phyloP scores from a whole-genome alignment of 2,797 vertebrate genomes.

The Acanthis flammea region DNA sequence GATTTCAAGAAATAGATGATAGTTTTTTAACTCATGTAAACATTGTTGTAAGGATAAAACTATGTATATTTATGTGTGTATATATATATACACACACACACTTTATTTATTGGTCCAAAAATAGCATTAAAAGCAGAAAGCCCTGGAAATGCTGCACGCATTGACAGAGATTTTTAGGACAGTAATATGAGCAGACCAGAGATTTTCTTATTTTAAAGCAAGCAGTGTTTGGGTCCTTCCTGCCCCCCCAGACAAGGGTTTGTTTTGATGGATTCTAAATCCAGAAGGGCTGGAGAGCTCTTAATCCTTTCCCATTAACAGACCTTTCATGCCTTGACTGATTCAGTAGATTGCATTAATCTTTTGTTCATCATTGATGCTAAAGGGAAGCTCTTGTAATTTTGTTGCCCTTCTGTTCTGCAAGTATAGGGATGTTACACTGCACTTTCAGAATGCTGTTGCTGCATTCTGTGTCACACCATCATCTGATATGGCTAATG shows the following conservation, averaged over 20 bases:
- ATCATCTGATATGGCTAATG: background rate
- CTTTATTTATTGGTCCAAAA: background rate
- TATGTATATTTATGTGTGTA: background rate
- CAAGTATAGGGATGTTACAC: background rate
- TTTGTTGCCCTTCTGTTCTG: slow-evolving; percentile 1
- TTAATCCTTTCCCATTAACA: slow-evolving; percentile 14
- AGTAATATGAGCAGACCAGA: background rate
- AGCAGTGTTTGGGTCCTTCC: background rate
- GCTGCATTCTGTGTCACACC: background rate
- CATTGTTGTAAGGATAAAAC: background rate
- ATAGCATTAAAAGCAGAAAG: background rate
- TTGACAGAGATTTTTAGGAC: background rate
- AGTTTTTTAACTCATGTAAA: background rate
- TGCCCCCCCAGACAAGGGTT: background rate
- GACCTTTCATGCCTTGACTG: background rate
- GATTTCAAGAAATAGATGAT: background rate
- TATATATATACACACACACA: accelerated
- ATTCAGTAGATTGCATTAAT: slow-evolving; percentile 21
- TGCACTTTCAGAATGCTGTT: background rate
- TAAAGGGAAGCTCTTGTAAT: background rate
- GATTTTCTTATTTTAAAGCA: background rate
- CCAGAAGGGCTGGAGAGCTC: background rate
- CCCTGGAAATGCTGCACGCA: background rate
- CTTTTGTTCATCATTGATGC: background rate
- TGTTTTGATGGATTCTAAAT: slow-evolving; percentile 22